A percentile compares a stretch with the other conserved stretches of the same genome.
phyloP scores from a whole-genome alignment of 2,113 vertebrate species.

The Solea solea region DNA sequence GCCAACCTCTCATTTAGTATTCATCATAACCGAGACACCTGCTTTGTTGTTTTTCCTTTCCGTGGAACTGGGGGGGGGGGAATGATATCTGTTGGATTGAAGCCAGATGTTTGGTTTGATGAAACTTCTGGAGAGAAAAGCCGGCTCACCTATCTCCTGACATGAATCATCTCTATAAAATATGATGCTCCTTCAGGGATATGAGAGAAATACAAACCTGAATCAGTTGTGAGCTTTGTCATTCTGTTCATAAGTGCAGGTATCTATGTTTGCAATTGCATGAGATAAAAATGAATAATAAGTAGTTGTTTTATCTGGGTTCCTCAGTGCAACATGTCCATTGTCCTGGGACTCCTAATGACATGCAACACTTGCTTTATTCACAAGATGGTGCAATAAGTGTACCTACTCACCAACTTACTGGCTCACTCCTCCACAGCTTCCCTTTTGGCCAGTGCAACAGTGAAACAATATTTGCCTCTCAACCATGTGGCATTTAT shows the following conservation, averaged over 20 bases:
- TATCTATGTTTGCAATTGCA: slow-evolving; percentile 13
- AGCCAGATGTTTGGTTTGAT: slow-evolving; percentile 58
- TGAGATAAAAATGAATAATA: slow-evolving; percentile 7
- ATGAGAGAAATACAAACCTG: slow-evolving; percentile 51
- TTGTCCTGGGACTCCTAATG: slow-evolving; percentile 40
- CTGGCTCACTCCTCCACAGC: slow-evolving; percentile 33
- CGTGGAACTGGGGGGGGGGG: slow-evolving; percentile 47
- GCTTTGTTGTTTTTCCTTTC: slow-evolving; percentile 62
- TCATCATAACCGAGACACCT: slow-evolving; percentile 67
- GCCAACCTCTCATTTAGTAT: slow-evolving; percentile 67
- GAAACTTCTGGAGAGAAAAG: slow-evolving; percentile 57
- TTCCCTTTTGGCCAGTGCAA: slow-evolving; percentile 21
- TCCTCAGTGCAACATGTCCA: not conserved
- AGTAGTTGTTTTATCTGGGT: not conserved
- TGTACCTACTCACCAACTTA: slow-evolving; percentile 59
- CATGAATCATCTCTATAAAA: slow-evolving; percentile 64
- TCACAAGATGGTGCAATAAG: slow-evolving; percentile 82
- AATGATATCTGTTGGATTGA: slow-evolving; percentile 62
- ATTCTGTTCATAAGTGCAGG: slow-evolving; percentile 24
- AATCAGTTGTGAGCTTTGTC: slow-evolving; percentile 44
- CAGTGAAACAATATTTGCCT: slow-evolving; percentile 59
- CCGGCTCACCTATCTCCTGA: slow-evolving; percentile 59
- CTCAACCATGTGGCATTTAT: slow-evolving; percentile 59
- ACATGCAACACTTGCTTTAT: slow-evolving; percentile 70
- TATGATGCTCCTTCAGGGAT: slow-evolving; percentile 43